These are phyloP conservation scores for Scomber scombrus DNA, from an alignment of 2,113 vertebrate species.

Conservation along the genomic window DNA sequence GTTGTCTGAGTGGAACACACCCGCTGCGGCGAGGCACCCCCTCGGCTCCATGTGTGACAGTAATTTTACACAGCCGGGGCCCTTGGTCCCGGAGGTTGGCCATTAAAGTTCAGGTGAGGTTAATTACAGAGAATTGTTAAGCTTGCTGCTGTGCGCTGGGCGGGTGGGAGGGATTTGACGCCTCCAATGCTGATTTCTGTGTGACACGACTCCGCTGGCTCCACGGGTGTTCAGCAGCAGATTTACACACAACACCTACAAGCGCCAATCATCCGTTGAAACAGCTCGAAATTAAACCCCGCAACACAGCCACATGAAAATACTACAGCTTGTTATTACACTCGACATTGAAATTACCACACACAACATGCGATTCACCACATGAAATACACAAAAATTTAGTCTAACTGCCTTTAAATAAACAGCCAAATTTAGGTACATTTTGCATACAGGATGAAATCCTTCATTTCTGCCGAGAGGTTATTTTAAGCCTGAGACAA, in stretches of 20 bases:
- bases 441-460: constrained; percentile 47
- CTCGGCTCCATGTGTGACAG: constrained; percentile 75
- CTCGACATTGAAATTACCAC: constrained; percentile 65
- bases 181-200: constrained; percentile 65
- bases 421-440: constrained; percentile 66
- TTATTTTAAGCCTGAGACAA: constrained; percentile 36
- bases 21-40: constrained; percentile 66
- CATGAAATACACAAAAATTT: constrained; percentile 53
- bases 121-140: constrained; percentile 86
- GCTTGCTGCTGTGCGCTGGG: constrained; percentile 75
- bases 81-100: constrained; percentile 80
- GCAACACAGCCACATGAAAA: constrained; percentile 74
- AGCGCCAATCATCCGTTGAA: constrained; percentile 74
- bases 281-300: constrained; percentile 75
- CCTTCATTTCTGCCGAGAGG: constrained; percentile 58
- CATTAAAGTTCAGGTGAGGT: constrained; percentile 86
- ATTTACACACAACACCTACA: constrained; percentile 83
- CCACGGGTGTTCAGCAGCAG: constrained; percentile 74
- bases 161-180: constrained; percentile 71
- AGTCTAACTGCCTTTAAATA: constrained; percentile 58
- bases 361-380: constrained; percentile 63
- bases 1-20: constrained; percentile 76
- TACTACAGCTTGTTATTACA: constrained; percentile 77
- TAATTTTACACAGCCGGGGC: constrained; percentile 77
- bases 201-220: constrained; percentile 62